phyloP scores from a whole-genome alignment of 2,888 invertebrate species.

The Agrotis puta region DNA sequence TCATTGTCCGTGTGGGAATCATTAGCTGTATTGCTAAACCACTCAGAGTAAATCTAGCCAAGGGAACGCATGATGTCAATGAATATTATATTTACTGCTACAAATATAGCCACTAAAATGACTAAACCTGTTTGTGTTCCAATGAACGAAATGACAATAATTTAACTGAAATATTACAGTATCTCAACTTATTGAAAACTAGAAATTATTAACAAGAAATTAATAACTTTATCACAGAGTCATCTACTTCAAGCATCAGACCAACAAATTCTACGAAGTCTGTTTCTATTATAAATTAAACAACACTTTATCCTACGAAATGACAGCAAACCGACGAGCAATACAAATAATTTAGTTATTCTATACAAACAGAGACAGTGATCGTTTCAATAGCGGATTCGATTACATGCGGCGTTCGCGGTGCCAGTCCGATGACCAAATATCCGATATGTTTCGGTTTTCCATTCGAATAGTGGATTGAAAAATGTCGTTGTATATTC shows the following conservation, averaged over 20 bases:
- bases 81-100: conserved; percentile 7
- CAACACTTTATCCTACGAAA: conserved; percentile 36
- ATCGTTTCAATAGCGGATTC: conserved; percentile 79
- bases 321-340: conserved; percentile 58
- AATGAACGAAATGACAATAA: not conserved
- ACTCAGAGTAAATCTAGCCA: conserved; percentile 15
- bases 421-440: conserved; percentile 78
- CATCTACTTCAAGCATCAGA: conserved; percentile 18
- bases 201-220: conserved; percentile 12
- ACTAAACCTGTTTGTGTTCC: not conserved
- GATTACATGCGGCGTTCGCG: conserved; percentile 81
- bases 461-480: conserved; percentile 74
- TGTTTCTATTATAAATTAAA: conserved; percentile 28
- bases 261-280: conserved; percentile 13
- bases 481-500: conserved; percentile 70
- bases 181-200: not conserved
- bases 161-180: not conserved
- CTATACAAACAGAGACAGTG: conserved; percentile 71
- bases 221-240: not conserved
- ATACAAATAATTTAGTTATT: conserved; percentile 77
- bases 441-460: conserved; percentile 78
- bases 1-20: conserved; percentile 51
- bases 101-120: not conserved
- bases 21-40: conserved; percentile 47
- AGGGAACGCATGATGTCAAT: conserved; percentile 14